phyloP scores from a whole-genome alignment of 2,797 vertebrate species.

The Paguma larvata region DNA sequence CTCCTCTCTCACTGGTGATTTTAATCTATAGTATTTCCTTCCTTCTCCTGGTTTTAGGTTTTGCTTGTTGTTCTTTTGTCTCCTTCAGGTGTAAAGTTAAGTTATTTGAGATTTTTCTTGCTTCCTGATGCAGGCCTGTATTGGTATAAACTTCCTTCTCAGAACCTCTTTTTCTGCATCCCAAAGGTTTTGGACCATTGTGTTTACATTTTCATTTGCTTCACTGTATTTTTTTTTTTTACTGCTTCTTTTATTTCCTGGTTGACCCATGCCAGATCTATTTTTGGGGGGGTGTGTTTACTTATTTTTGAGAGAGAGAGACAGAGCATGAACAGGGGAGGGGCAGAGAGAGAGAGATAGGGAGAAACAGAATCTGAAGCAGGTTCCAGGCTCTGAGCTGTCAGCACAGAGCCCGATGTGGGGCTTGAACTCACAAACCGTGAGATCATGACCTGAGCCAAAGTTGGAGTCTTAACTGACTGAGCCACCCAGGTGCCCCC shows the following conservation, averaged over 20 bases:
- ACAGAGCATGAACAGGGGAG: no score
- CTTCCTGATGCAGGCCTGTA: not conserved
- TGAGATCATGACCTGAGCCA: no score
- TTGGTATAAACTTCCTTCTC: not conserved
- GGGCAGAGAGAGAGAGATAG: no score
- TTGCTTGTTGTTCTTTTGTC: not conserved
- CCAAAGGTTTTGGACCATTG: not conserved
- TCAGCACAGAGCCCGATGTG: no score
- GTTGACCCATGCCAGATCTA: not conserved
- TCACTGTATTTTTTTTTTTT: not conserved
- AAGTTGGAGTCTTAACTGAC: no score
- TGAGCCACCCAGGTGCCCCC: no score
- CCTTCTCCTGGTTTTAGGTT: not conserved
- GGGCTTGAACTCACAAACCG: no score
- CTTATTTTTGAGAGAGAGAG: no score
- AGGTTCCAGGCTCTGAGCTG: no score
- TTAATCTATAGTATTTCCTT: not conserved
- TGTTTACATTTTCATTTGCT: not conserved
- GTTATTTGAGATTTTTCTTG: not conserved
- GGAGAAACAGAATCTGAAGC: no score
- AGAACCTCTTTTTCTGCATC: not conserved
- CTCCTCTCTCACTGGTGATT: not conserved
- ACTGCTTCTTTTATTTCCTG: not conserved
- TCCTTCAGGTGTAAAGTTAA: not conserved
- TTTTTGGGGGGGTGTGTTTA: not conserved